Base-by-base conservation (phyloP, 53 echinoderm and acorn worm genomes). In the Antedon mediterranea region DNA sequence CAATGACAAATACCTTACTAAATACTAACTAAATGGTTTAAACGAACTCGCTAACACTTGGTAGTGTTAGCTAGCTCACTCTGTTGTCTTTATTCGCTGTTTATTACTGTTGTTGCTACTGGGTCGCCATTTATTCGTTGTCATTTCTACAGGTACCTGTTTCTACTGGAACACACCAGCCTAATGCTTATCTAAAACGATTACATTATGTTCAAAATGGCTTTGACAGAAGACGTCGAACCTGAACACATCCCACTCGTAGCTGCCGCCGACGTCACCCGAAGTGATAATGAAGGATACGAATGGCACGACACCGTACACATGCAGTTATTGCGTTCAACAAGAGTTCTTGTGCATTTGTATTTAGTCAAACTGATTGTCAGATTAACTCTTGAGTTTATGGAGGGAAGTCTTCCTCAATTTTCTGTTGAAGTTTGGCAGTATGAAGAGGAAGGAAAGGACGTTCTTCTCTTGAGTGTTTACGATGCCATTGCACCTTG, bases 401-500 rank as follows among this genome's bases (percentile, higher is more conserved):
- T 57, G 23, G 57, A 8, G 57, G 20, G 57, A 6, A 57, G 9
- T 18, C 57, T 57, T 57, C 2, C 7, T 57, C 20, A 18, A 57
- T 57, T 11, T 57, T 57, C 57, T 23, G 23, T 15, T 6, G 57
- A 57, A 3, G 29, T 74, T 28, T 74, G 74, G 33, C 31, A 87
- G 43, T 43, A 74, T 37, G 82, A 85, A 34, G 44, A 72, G 30
- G 81, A 77, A 26, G 90, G 82, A 11, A 77, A 76, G 28, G 81
- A 87, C 20, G 87, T 87, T 0, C 82, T 82, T 44, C 73, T 90
- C 43, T 82, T 90, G 20, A 80, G 84, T 26, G 82, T 86, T n/a
- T 90, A 85, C 33, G 87, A 87, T 31, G 87, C 90, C 34, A 78
- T 87, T 23, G 74, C 82, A 0, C 87, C 90, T 0, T 85, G 85